phyloP scores from a whole-genome alignment of 2,113 vertebrate genomes.

The Melospiza georgiana region DNA sequence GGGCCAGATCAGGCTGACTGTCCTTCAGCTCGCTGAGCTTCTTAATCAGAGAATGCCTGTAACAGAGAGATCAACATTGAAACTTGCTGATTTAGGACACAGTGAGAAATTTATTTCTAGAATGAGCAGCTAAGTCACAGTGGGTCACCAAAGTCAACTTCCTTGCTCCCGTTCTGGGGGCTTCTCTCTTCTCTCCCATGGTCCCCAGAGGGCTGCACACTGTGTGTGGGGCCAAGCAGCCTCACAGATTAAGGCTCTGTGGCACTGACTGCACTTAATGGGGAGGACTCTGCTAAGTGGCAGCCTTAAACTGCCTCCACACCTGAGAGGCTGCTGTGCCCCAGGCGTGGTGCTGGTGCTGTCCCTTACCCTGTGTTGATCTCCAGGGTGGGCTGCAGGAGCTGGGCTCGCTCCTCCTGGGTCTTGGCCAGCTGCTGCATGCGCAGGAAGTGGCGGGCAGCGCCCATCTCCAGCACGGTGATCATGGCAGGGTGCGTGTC shows the following conservation, averaged over 20 bases:
- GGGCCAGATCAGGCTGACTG: constrained; percentile 84
- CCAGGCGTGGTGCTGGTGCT: background rate
- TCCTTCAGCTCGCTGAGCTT: constrained; percentile 85
- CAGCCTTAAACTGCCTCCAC: background rate
- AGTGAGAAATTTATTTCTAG: background rate
- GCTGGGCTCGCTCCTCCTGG: constrained; percentile 89
- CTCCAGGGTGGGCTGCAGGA: constrained; percentile 95
- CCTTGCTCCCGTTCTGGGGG: background rate
- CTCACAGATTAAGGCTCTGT: background rate
- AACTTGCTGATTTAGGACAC: background rate
- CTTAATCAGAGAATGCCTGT: constrained; percentile 90
- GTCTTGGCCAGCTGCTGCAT: constrained; percentile 93
- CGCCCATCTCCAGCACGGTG: constrained; percentile 97
- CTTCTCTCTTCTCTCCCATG: background rate
- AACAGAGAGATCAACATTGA: background rate
- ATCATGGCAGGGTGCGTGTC: constrained; percentile 97
- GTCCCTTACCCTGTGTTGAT: constrained; percentile 87
- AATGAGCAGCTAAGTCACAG: background rate
- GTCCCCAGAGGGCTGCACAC: background rate
- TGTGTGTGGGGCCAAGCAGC: accelerated
- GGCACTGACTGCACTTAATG: background rate
- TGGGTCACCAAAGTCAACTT: background rate
- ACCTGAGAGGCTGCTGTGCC: no score
- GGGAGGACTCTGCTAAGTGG: background rate
- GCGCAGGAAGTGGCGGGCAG: constrained; percentile 94